Evolutionary conservation across 2,888 invertebrate genomes (phyloP), one percentile per base, ranked within the genome.

Genomic region (Drosophila testacea): DNA sequence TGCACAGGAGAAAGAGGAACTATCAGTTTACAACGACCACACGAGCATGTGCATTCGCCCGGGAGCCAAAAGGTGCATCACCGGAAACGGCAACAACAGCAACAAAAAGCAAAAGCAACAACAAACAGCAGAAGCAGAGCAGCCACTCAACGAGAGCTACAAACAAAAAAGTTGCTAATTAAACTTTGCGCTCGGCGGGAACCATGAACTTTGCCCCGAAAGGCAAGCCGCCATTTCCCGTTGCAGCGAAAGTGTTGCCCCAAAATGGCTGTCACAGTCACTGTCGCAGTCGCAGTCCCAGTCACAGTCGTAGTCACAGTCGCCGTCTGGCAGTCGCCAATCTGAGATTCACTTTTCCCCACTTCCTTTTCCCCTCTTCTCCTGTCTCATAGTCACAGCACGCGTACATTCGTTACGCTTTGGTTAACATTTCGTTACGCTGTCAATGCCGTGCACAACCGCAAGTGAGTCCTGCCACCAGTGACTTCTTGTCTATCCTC

Each of bases 381-480:
- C 44, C 52, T 32, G 9, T 6, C 30, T n/a, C n/a, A 32, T 38
- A 7, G 34, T 46, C 22, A 9, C 44, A 38, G 48, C 71, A 50
- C 55, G 69, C 69, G 69, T 41, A 66, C 73, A 73, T 87, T 87
- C 77, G 90, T 80, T 81, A 73, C 75, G 89, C 87, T 72, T 90
- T 87, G 89, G 88, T 81, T 87, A 75, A 71, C 88, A 78, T 87
- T 87, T 87, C 87, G 90, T 77, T 90, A 70, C 84, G 87, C 87
- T 83, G 90, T 85, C 88, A 81, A 78, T 83, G 88, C 76, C 65
- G 56, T 69, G 28, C 11, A 59, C 34, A 73, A 76, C 77, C 84
- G 66, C 88, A 73, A 73, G 74, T 69, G 61, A 70, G 60, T 72
- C 62, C 62, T 50, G 79, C 76, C 70, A 67, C 70, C 60, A 63